Conservation (phyloP, 2,113 vertebrate genomes). For the Phocoena sinus region DNA sequence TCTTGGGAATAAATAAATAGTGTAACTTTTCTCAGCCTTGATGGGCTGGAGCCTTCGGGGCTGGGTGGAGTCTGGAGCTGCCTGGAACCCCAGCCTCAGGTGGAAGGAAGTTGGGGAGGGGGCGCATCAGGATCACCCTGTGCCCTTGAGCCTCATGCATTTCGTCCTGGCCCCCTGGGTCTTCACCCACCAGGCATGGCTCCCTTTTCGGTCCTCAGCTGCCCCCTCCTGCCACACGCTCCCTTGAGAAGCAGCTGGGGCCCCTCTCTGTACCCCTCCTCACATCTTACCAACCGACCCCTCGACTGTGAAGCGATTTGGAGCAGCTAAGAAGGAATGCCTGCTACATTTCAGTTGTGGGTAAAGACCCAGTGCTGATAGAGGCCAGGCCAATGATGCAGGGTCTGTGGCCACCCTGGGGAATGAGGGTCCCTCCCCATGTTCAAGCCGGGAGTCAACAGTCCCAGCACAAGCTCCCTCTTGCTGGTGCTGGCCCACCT, state of each 20-base stretch:
- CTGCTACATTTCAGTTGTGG: accelerated
- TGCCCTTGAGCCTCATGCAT: neutral
- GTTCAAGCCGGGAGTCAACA: accelerated
- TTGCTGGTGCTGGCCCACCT: accelerated
- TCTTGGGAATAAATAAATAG: slow-evolving; percentile 42
- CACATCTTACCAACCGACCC: neutral
- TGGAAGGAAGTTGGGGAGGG: neutral
- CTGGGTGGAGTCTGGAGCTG: neutral
- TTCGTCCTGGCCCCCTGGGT: neutral
- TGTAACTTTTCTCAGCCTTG: neutral
- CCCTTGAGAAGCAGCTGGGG: neutral
- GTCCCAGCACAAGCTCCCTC: neutral
- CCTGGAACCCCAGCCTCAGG: neutral
- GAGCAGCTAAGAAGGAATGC: no score
- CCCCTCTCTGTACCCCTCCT: accelerated
- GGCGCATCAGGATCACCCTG: accelerated
- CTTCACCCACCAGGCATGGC: neutral
- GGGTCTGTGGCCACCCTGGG: neutral
- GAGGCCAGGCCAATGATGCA: neutral
- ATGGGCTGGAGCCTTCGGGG: neutral
- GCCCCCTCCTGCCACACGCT: neutral
- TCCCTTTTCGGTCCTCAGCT: neutral
- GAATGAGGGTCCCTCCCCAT: neutral
- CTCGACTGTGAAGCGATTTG: accelerated
- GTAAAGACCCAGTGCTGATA: accelerated